Conservation (phyloP, 2,113 vertebrate genomes). For the Cardinalis cardinalis region DNA sequence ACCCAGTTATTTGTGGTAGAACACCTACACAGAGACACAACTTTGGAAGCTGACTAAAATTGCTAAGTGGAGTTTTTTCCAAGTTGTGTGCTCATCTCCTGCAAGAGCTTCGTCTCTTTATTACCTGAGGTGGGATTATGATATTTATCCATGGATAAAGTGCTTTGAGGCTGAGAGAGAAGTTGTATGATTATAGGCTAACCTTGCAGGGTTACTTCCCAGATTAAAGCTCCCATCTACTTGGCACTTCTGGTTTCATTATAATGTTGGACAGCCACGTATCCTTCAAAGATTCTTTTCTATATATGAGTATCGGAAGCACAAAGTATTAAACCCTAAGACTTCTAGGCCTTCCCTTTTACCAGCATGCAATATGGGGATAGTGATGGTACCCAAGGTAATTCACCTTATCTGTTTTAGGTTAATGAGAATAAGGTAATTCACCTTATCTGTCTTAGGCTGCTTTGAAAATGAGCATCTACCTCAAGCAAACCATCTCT, state of each 20-base stretch:
- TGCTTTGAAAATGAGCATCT: neutral
- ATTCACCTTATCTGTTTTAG: neutral
- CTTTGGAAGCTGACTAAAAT: neutral
- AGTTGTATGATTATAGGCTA: neutral
- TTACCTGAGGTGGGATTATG: neutral
- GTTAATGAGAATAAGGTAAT: neutral
- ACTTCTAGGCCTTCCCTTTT: neutral
- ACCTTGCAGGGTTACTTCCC: neutral
- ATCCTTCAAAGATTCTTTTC: neutral
- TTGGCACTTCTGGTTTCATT: neutral
- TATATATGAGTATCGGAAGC: neutral
- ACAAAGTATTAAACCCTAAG: neutral
- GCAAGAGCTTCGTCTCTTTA: neutral
- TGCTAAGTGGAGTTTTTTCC: neutral
- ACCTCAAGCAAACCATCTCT: neutral
- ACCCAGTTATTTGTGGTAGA: neutral
- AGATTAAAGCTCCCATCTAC: slow-evolving; percentile 1
- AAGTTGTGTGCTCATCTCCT: neutral
- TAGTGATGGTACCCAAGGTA: neutral
- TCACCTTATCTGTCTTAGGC: neutral
- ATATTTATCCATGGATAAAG: neutral
- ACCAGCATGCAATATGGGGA: neutral
- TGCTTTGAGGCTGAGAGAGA: neutral
- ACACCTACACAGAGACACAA: neutral
- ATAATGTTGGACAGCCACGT: neutral